These are phyloP conservation scores for Physeter macrocephalus DNA, from an alignment of 2,113 vertebrate genomes.

Conservation along the genomic window DNA sequence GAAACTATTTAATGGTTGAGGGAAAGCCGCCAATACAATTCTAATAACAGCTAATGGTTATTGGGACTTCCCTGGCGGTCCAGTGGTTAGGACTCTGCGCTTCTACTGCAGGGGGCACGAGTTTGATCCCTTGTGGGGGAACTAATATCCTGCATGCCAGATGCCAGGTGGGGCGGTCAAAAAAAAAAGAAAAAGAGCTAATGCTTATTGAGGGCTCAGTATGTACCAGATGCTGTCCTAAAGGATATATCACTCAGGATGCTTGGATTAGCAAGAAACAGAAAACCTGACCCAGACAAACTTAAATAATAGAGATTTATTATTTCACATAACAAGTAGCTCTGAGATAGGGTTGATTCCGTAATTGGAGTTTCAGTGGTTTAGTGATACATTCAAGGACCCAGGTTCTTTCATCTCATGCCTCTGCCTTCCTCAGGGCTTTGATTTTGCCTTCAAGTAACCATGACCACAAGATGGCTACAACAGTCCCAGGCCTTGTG, in stretches of 20 bases:
- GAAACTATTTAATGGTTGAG: not conserved
- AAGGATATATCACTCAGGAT: not conserved
- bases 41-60: not conserved
- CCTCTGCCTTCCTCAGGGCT: not conserved
- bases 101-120: no score
- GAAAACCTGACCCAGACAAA: not conserved
- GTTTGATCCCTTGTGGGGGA: no score
- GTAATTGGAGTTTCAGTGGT: not conserved
- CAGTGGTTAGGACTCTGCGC: no score
- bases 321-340: not conserved
- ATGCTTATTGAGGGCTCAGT: not conserved
- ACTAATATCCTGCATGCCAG: no score
- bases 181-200: not conserved
- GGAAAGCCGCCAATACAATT: not conserved
- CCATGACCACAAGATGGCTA: not conserved
- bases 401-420: not conserved
- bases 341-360: not conserved
- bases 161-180: no score
- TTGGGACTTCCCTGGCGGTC: no score
- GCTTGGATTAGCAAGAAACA: not conserved
- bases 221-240: not conserved
- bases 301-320: not conserved
- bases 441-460: not conserved
- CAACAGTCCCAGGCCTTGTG: not conserved
- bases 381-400: not conserved